Evolutionary conservation across 2,888 invertebrate genomes (phyloP).

Genomic region (Machimus rusticus): DNA sequence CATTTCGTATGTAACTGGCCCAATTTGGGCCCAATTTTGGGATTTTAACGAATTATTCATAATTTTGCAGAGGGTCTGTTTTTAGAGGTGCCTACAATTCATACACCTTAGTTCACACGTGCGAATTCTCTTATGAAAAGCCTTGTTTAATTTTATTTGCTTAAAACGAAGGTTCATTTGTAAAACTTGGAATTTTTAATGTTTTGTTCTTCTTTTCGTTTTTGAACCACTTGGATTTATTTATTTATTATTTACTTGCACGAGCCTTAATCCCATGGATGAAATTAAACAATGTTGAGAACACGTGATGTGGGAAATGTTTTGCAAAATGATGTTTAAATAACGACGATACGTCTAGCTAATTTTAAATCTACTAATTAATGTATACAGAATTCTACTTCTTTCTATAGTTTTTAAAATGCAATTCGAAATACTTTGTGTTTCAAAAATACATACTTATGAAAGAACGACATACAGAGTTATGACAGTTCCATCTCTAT

Average conservation of each 20-base stretch:
- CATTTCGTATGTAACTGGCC: background rate
- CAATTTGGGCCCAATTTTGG: background rate
- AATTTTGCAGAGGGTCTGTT: background rate
- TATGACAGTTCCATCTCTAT: background rate
- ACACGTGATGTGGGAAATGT: too few relatives aligned
- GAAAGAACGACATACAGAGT: background rate
- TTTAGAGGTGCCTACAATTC: background rate
- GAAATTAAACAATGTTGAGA: too few relatives aligned
- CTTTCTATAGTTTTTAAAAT: too few relatives aligned
- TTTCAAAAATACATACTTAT: background rate
- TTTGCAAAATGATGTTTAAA: too few relatives aligned
- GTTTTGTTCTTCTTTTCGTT: background rate
- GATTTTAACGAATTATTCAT: background rate
- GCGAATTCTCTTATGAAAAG: background rate
- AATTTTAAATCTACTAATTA: too few relatives aligned
- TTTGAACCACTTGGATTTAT: background rate
- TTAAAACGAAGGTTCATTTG: background rate
- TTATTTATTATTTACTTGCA: background rate
- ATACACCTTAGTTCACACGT: background rate
- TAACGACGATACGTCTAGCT: too few relatives aligned
- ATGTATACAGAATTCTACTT: too few relatives aligned
- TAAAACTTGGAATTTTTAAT: background rate
- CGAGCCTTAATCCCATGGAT: too few relatives aligned
- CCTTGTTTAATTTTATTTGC: background rate
- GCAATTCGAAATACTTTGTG: background rate